Conservation (phyloP, 2,888 invertebrate species). For the Trilocha varians region DNA sequence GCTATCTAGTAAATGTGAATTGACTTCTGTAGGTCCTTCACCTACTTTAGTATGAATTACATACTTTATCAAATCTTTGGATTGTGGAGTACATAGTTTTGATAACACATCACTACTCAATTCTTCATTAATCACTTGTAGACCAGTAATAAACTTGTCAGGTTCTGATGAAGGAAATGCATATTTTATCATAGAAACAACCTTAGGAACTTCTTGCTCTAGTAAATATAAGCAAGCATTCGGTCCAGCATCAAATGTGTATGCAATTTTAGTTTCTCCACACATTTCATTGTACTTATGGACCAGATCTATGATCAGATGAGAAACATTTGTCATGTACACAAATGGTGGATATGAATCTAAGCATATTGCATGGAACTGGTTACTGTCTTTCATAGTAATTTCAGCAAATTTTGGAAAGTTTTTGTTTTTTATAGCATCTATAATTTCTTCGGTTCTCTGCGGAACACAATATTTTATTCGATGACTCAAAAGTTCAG, state of each 20-base stretch:
- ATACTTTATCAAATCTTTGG: constrained; percentile 80
- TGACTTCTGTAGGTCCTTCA: constrained; percentile 78
- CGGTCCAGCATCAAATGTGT: constrained; percentile 99
- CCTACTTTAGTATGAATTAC: constrained; percentile 89
- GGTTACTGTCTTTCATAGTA: constrained; percentile 98
- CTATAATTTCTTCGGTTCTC: constrained; percentile 70
- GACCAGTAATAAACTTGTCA: constrained; percentile 45
- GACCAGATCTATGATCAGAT: constrained; percentile 83
- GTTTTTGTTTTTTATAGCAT: constrained; percentile 77
- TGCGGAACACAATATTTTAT: constrained; percentile 81
- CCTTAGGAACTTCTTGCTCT: constrained; percentile 80
- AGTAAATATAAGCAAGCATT: constrained; percentile 93
- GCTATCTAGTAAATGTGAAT: constrained; percentile 41
- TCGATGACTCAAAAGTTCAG: constrained; percentile 84
- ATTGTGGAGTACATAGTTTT: constrained; percentile 44
- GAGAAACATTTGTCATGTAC: constrained; percentile 93
- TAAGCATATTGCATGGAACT: constrained; percentile 93
- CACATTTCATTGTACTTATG: constrained; percentile 85
- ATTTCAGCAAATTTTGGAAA: constrained; percentile 91
- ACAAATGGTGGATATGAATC: constrained; percentile 95
- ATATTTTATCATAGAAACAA: constrained; percentile 78
- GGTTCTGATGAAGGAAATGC: constrained; percentile 78
- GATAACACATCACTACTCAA: constrained; percentile 26
- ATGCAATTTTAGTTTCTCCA: constrained; percentile 84
- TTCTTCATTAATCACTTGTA: constrained; percentile 17